phyloP scores from a whole-genome alignment of 2,113 vertebrate species.

The Scartelaos histophorus region DNA sequence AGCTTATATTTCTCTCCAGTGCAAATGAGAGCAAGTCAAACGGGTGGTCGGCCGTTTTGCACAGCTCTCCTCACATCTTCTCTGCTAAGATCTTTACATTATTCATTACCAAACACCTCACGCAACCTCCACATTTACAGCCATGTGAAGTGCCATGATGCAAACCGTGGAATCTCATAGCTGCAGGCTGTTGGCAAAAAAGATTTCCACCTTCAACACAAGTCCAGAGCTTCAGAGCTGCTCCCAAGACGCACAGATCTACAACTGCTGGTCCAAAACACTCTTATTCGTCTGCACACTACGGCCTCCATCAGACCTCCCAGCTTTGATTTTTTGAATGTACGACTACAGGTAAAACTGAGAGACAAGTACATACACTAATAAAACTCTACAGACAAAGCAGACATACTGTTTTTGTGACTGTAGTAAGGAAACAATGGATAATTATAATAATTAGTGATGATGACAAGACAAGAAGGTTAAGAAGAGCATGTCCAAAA shows the following conservation, averaged over 20 bases:
- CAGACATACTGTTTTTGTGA: no score
- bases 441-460: no score
- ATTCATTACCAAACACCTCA: constrained; percentile 26
- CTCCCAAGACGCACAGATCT: constrained; percentile 34
- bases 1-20: background rate
- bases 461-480: no score
- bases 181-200: constrained; percentile 51
- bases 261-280: constrained; percentile 25
- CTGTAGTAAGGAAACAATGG: no score
- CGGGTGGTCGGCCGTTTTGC: background rate
- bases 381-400: no score
- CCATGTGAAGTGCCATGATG: constrained; percentile 24
- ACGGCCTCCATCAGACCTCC: constrained; percentile 3
- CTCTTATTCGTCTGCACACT: constrained; percentile 26
- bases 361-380: no score
- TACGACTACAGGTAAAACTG: no score
- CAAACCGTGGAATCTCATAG: constrained; percentile 40
- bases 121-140: constrained; percentile 20
- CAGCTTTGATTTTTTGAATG: constrained; percentile 18
- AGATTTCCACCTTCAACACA: constrained; percentile 28
- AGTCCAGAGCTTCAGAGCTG: constrained; percentile 23
- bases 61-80: background rate
- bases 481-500: no score
- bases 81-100: constrained; percentile 10
- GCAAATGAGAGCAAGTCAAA: background rate